Evolutionary conservation across 1,140 invertebrate species (phyloP).

Genomic region (Gryllus bimaculatus): DNA sequence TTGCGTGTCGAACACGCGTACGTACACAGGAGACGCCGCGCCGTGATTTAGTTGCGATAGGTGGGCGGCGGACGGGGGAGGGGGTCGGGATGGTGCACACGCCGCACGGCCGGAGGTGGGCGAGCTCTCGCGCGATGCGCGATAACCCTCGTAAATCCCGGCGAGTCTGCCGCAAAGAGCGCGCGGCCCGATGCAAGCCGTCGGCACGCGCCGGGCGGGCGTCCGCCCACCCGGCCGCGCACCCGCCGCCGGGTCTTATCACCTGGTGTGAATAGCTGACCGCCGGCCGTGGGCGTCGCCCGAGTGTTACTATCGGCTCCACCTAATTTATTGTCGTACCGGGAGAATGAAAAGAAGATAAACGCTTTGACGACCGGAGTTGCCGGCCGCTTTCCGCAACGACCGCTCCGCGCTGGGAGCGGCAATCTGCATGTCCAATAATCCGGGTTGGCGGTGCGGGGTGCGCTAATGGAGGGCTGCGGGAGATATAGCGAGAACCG

Average conservation of each 20-base stretch:
- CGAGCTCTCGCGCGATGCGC: not conserved
- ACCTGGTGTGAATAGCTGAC: not conserved
- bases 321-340: not conserved
- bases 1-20: not conserved
- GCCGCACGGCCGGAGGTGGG: no score
- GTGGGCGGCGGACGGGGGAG: no score
- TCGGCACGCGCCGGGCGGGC: not conserved
- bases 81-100: no score
- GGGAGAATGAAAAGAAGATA: not conserved
- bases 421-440: not conserved
- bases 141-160: not conserved
- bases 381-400: no score
- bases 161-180: not conserved
- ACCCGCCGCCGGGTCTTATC: not conserved
- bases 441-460: not conserved
- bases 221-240: not conserved
- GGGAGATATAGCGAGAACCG: not conserved
- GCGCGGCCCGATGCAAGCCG: not conserved
- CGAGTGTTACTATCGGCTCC: not conserved
- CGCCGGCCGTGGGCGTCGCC: no score
- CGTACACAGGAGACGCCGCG: not conserved
- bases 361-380: not conserved
- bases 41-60: constrained; percentile 3
- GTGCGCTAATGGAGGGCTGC: not conserved
- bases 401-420: not conserved